These are phyloP conservation scores for Scomber japonicus DNA, from an alignment of 2,113 vertebrate species.

Conservation along the genomic window DNA sequence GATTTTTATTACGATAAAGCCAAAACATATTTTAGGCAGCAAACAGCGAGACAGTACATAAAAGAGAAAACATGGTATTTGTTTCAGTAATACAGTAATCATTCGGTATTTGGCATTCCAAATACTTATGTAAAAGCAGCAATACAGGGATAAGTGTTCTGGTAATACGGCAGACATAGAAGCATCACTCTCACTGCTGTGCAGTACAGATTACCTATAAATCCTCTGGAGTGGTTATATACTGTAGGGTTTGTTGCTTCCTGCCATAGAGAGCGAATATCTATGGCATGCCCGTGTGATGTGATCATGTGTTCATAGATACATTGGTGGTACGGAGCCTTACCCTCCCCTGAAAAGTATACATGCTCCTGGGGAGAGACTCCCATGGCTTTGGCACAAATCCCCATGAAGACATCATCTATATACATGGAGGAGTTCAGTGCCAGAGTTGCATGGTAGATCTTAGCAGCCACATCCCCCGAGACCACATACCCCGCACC, in stretches of 20 bases:
- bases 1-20: conserved; percentile 40
- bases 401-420: conserved; percentile 97
- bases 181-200: conserved; percentile 87
- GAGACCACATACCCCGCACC: conserved; percentile 94
- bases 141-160: conserved; percentile 88
- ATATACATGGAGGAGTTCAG: conserved; percentile 93
- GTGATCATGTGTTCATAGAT: conserved; percentile 97
- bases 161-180: conserved; percentile 86
- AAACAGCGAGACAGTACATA: conserved; percentile 13
- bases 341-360: conserved; percentile 94
- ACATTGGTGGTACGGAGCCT: conserved; percentile 91
- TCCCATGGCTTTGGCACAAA: conserved; percentile 92
- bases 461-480: conserved; percentile 89
- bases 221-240: conserved; percentile 79
- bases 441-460: conserved; percentile 88
- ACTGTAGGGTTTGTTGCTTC: conserved; percentile 85
- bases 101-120: neutral
- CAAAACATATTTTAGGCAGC: conserved; percentile 22
- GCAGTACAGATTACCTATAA: conserved; percentile 88
- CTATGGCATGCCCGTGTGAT: conserved; percentile 90
- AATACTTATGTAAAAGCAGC: conserved; percentile 88
- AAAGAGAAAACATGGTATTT: conserved; percentile 1
- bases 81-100: neutral
- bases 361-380: conserved; percentile 89
- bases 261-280: conserved; percentile 89